Percentiles rank a stretch among this genome's conserved stretches.
Evolutionary conservation across 2,888 invertebrate genomes (phyloP).

Genomic region (Spisula solida): DNA sequence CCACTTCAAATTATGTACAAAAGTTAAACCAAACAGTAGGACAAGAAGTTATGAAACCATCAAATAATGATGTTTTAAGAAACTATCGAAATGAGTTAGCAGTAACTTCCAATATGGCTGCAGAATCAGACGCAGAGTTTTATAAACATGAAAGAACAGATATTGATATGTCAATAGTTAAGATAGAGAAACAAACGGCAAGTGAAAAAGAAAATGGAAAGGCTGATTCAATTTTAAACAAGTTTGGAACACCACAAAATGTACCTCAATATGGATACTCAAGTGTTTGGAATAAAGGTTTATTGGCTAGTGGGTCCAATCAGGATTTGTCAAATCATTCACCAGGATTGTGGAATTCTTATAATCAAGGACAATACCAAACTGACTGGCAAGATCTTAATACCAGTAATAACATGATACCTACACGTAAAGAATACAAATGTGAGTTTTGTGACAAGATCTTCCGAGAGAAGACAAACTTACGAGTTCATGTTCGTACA

Average conservation of each 20-base stretch:
- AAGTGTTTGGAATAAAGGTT: neutral
- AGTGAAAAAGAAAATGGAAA: neutral
- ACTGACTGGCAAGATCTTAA: neutral
- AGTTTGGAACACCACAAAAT: neutral
- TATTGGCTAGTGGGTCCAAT: neutral
- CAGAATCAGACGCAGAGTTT: neutral
- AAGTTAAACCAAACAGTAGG: slow-evolving; percentile 44
- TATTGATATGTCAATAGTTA: slow-evolving; percentile 36
- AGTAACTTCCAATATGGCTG: neutral
- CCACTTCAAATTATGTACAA: slow-evolving; percentile 36
- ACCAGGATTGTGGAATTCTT: neutral
- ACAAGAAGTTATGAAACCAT: slow-evolving; percentile 36
- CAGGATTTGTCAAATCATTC: slow-evolving; percentile 18
- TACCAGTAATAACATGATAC: neutral
- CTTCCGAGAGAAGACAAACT: slow-evolving; percentile 66
- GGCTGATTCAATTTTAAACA: slow-evolving; percentile 5
- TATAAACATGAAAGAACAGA: neutral
- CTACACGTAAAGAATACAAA: slow-evolving; percentile 41
- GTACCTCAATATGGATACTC: neutral
- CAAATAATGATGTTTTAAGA: neutral
- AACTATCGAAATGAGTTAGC: neutral
- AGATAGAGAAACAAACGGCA: slow-evolving; percentile 19
- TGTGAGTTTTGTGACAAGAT: slow-evolving; percentile 66
- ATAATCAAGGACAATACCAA: neutral
- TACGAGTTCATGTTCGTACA: slow-evolving; percentile 64